Base-by-base conservation (phyloP, 2,888 invertebrate genomes). In the Heteromurus nitidus region DNA sequence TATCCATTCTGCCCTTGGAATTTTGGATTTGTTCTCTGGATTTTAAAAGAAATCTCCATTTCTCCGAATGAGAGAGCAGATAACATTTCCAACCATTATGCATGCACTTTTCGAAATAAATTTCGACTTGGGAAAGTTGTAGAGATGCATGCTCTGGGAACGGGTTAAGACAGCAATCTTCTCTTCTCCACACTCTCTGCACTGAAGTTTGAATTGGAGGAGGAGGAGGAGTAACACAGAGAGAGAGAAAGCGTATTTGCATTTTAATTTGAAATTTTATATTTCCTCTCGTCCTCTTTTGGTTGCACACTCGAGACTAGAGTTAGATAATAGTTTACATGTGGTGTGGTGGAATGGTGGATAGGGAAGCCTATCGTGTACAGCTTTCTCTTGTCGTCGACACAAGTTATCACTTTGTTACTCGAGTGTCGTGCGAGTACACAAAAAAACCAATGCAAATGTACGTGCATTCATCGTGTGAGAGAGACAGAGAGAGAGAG, bases 221-320 rank as follows among this genome's bases (percentile, higher is more conserved):
- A n/a, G n/a, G n/a, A n/a, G n/a, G n/a, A n/a, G n/a, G 50, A 20
- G 22, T 50, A 22, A 50, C 9, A 18, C 47, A 50, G 50, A 1
- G 47, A 26, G 58, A 31, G 42, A 62, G 36, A 22, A 26, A 58
- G 47, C 26, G 20, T 16, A 76, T 76, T 76, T 76, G 68, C 76
- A 76, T 76, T 76, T 76, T 76, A 76, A 76, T 76, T 76, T 76
- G 76, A 76, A 75, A 64, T 42, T 74, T 65, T 74, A 42, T 50
- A 53, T 53, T 24, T 74, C 60, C 44, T 36, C 16, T 62, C 9
- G 28, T 68, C 53, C 16, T 68, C 26, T 50, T 50, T 42, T 31
- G 9, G 7, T 28, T 16, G 30, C 36, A n/a, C 65, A 50, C 20
- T 3, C 50, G 20, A 50, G 2, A 18, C 13, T 20, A 22, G 18